These are phyloP conservation scores for Alviniconcha strummeri DNA, from an alignment of 2,888 invertebrate species.

Conservation along the genomic window DNA sequence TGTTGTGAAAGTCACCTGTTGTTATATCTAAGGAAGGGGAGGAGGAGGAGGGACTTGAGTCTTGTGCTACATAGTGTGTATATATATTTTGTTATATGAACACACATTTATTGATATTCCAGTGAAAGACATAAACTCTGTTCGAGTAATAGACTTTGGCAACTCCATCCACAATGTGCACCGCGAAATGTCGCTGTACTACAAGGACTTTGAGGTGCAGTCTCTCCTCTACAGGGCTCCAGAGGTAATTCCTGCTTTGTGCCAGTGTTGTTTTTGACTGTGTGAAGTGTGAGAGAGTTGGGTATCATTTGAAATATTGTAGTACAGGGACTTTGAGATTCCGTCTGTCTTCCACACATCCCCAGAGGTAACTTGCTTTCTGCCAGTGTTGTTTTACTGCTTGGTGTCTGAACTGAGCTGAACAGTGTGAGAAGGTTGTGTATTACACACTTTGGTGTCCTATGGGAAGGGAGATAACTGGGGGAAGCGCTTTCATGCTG, in stretches of 20 bases:
- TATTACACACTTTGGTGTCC: no score
- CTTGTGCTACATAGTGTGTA: conserved; percentile 82
- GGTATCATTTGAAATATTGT: no score
- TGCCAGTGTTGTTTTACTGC: no score
- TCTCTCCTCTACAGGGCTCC: conserved; percentile 70
- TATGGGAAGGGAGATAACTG: no score
- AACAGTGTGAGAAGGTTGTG: no score
- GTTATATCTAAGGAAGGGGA: background rate
- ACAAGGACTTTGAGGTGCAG: conserved; percentile 68
- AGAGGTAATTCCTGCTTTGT: conserved; percentile 55
- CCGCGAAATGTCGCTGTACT: conserved; percentile 67
- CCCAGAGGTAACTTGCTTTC: no score
- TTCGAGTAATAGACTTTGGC: conserved; percentile 68
- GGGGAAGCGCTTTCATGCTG: no score
- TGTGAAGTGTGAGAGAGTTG: background rate
- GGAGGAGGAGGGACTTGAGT: background rate
- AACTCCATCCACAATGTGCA: conserved; percentile 66
- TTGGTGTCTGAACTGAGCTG: no score
- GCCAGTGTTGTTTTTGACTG: background rate
- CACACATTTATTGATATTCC: conserved; percentile 33
- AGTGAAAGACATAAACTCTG: conserved; percentile 58
- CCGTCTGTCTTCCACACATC: no score
- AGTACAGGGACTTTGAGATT: no score
- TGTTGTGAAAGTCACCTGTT: no score
- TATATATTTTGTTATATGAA: background rate